phyloP scores from a whole-genome alignment of 1,140 invertebrate genomes.

The Pseudomyrmex concolor region DNA sequence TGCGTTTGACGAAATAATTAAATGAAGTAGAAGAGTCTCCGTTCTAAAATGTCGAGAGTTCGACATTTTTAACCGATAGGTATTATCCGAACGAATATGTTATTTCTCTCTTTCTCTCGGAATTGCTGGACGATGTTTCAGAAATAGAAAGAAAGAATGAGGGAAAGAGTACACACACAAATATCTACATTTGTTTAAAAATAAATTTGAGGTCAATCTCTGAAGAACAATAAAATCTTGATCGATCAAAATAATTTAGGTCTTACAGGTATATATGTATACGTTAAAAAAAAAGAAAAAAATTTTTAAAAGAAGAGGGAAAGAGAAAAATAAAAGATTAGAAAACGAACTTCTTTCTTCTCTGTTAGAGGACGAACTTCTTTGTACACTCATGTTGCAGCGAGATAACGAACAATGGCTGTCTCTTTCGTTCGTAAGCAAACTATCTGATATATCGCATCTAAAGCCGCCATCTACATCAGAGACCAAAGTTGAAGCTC shows the following conservation, averaged over 20 bases:
- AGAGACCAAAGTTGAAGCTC: slow-evolving; percentile 13
- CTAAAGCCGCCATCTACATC: not conserved
- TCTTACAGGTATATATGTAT: too few species aligned
- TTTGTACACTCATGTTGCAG: not conserved
- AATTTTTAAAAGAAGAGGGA: too few species aligned
- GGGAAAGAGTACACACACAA: too few species aligned
- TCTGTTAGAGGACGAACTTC: not conserved
- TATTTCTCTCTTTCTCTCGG: not conserved
- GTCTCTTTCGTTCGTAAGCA: not conserved
- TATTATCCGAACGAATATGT: not conserved
- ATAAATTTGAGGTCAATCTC: too few species aligned
- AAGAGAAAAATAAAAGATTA: not conserved
- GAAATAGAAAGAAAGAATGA: not conserved
- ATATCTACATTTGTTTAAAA: too few species aligned
- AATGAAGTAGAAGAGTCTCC: too few species aligned
- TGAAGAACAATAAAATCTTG: too few species aligned
- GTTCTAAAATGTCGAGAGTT: slow-evolving; percentile 1
- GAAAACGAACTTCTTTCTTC: not conserved
- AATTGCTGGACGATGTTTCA: not conserved
- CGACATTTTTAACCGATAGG: not conserved
- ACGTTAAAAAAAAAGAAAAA: too few species aligned
- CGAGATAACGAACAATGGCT: slow-evolving; percentile 6
- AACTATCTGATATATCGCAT: slow-evolving; percentile 25
- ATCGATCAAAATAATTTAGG: too few species aligned
- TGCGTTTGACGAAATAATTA: not conserved